A percentile compares a stretch with the other conserved stretches of the same genome.
Conservation (phyloP, 2,113 vertebrate species). For the Arothron firmamentum region DNA sequence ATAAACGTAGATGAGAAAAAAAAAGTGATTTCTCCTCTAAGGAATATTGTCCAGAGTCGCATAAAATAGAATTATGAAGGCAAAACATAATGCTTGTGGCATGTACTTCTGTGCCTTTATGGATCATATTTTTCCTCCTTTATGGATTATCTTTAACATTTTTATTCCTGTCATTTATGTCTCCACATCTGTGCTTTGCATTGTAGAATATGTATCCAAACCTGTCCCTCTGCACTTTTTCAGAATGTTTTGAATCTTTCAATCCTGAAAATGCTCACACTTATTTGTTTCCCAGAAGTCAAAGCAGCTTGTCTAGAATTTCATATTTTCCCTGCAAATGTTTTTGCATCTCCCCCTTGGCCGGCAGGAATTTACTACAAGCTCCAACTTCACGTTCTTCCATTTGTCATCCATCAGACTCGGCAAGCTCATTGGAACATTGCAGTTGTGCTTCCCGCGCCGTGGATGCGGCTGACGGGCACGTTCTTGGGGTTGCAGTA, state of each 20-base stretch:
- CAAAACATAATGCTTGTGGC: neutral
- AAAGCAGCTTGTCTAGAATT: slow-evolving; percentile 37
- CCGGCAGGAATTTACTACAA: slow-evolving; percentile 58
- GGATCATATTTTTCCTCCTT: neutral
- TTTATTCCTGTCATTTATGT: slow-evolving; percentile 2
- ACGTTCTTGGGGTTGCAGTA: slow-evolving; percentile 76
- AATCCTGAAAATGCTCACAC: slow-evolving; percentile 17
- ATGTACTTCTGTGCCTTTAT: neutral
- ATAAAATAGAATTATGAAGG: neutral
- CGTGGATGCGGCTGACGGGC: slow-evolving; percentile 71
- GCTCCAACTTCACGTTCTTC: slow-evolving; percentile 38
- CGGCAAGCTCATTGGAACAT: slow-evolving; percentile 56
- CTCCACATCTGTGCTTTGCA: slow-evolving; percentile 18
- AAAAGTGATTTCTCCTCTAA: neutral
- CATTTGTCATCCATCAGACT: slow-evolving; percentile 63
- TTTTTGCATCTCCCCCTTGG: slow-evolving; percentile 50
- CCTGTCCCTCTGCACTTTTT: neutral
- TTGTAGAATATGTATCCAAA: neutral
- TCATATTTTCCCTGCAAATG: slow-evolving; percentile 39
- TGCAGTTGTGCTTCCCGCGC: slow-evolving; percentile 60
- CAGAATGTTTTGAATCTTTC: slow-evolving; percentile 4
- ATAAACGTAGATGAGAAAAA: neutral
- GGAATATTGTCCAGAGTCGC: neutral
- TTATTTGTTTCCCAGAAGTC: slow-evolving; percentile 44
- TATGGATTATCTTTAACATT: neutral